Evolutionary conservation across 2,888 invertebrate species (phyloP), one percentile per base, ranked within the genome.

Genomic region (Hermaeophaga mercurialis): DNA sequence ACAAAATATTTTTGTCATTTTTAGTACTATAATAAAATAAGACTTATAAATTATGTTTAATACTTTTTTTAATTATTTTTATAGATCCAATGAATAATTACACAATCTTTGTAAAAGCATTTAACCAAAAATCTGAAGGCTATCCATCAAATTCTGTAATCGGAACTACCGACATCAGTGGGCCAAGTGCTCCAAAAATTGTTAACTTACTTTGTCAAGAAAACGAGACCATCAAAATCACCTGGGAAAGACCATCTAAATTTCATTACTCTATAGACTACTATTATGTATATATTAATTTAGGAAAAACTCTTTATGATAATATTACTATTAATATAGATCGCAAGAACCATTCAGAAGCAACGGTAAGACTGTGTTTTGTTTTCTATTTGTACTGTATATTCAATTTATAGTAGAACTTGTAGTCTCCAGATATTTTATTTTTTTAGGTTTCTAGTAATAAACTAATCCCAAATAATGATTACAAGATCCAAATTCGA

Each of bases 21-120:
- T n/a, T n/a, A n/a, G n/a, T n/a, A n/a, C n/a, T n/a, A n/a, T n/a
- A n/a, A n/a, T n/a, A n/a, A n/a, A n/a, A n/a, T n/a, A n/a, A n/a
- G n/a, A n/a, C n/a, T n/a, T n/a, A n/a, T n/a, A n/a, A n/a, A n/a
- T n/a, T n/a, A n/a, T n/a, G n/a, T n/a, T n/a, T 22, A 12, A 9
- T 26, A 1, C 1, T 34, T 36, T 19, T 48, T 31, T 15, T 8
- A n/a, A n/a, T 31, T 9, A 18, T 12, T 34, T 54, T 82, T 85
- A 9, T 82, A 96, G 95, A 86, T 73, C 89, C 94, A 24, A 88
- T 86, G 75, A 90, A 90, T 2, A 87, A 90, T 49, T 94, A 94
- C 80, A 89, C 89, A 76, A 87, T 95, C 66, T 91, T 88, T 86
- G 89, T 94, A 43, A 89, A 90, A 67, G 93, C 94, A 17, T 91